Base-by-base conservation (phyloP, 1,140 invertebrate species). In the Trachymyrmex septentrionalis region DNA sequence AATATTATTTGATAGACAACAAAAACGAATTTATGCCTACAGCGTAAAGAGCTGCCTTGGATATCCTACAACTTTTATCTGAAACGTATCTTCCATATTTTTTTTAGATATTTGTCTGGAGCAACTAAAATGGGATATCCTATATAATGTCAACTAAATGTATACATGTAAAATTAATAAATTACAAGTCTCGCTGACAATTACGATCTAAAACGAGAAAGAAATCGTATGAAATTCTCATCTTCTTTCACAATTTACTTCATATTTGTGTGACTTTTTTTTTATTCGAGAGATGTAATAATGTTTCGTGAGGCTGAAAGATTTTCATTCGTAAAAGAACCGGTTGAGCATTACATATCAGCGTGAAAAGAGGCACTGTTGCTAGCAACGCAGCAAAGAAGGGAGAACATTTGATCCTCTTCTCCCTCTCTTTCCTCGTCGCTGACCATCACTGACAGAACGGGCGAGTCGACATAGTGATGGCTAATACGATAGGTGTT, bases 321-420 rank as follows among this genome's bases (percentile, higher is more conserved):
- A 73, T 71, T 59, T 34, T 27, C 16, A 30, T 73, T 61, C 14
- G 19, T 61, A 61, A 61, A n/a, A 48, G 14, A 84, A 84, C 80
- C 80, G 69, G 80, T 84, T 82, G 12, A 61, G 9, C 5, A 30
- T 82, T 50, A 48, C 55, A 67, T 21, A 34, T 4, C 19, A 34
- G 16, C 27, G 16, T 59, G 24, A 73, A 84, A 87, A 71, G n/a
- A 69, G 34, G 59, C 38, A 71, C 59, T 71, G 78, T 48, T 67
- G 57, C 44, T n/a, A 85, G 14, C 48, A 34, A 16, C 7, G 38
- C 14, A 38, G 14, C 12, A 69, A 50, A 34, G 21, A 24, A 73
- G 80, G 63, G 61, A 67, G 38, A 81, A 76, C 71, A 90, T 78
- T 87, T 77, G 57, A 90, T 89, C 55, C 75, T 44, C 38, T 19